Base-by-base conservation (phyloP, 1,140 invertebrate species). In the Lanistes nyassanus region DNA sequence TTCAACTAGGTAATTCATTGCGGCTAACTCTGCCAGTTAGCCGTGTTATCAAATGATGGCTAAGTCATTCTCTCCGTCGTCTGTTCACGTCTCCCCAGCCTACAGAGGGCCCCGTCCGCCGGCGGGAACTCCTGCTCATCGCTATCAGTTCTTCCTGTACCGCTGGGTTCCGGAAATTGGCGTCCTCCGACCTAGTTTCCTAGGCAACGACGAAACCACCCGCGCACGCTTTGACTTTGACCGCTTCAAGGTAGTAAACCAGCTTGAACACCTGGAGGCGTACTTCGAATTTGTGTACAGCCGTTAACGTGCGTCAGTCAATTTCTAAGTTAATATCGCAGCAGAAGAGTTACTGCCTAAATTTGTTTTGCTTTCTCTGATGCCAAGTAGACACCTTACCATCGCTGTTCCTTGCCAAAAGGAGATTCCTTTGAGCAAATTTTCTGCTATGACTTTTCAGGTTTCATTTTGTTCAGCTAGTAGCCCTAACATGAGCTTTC, bases 71-170 rank as follows among this genome's bases (percentile, higher is more conserved):
- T 23, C 51, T 60, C 29, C n/a, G 9, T 9, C 21, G 5, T 42
- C 39, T 47, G 42, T 47, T n/a, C 42, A 16, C 9, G 42, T 47
- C 9, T 47, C 56, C 11, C 23, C 56, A 60, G 56, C 56, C 1
- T 60, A 60, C 56, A n/a, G 56, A 60, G 23, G n/a, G 2, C 56
- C 56, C 23, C 56, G n/a, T 31, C 56, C 56, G 0, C 56, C 56
- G 11, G 23, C 11, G 9, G 56, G 56, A n/a, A 60, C n/a, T 23
- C 56, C 56, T 7, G 3, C 56, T 31, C 56, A 60, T 60, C 56
- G 56, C 11, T 60, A 60, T 31, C 56, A 60, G 56, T 31, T 60
- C n/a, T 60, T 60, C 56, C 56, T 60, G 11, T 60, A 26, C 29
- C n/a, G 29, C n/a, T 60, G 56, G 56, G 56, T 26, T 26, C n/a